phyloP scores from a whole-genome alignment of 37 sponge, comb jelly and placozoan species.

The Dysidea cf. avara region DNA sequence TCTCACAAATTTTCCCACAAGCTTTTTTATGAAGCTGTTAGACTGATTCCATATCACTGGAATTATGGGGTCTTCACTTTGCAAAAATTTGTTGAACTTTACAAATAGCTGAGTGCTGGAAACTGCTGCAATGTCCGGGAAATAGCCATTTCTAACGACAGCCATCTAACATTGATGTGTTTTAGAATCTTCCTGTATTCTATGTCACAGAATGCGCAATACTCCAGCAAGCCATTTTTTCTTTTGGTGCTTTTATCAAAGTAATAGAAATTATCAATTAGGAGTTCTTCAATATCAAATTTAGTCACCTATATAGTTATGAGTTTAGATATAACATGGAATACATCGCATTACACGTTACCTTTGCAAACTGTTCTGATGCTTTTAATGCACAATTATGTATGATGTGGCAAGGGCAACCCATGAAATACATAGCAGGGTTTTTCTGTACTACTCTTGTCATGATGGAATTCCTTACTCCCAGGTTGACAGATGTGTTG shows the following conservation, averaged over 20 bases:
- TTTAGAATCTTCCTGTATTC: constrained; percentile 55
- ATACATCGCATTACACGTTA: too few relatives aligned
- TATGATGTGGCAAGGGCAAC: constrained; percentile 53
- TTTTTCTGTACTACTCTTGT: constrained; percentile 40
- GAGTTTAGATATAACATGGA: too few relatives aligned
- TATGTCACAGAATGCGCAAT: constrained; percentile 47
- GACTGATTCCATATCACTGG: too few relatives aligned
- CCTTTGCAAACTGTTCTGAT: constrained; percentile 16
- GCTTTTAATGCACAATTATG: constrained; percentile 46
- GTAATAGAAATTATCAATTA: constrained; percentile 46
- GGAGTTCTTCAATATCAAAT: constrained; percentile 55
- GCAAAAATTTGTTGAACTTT: too few relatives aligned
- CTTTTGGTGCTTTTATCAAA: constrained; percentile 58
- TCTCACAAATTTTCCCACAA: too few relatives aligned
- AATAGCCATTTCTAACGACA: constrained; percentile 37
- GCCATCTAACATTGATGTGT: constrained; percentile 53
- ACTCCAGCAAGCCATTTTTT: constrained; percentile 35
- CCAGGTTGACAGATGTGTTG: constrained; percentile 69
- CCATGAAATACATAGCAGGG: constrained; percentile 42
- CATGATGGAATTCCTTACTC: constrained; percentile 38
- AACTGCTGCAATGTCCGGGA: constrained; percentile 28
- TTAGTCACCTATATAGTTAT: constrained; percentile 1
- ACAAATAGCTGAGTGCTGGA: constrained; percentile 6
- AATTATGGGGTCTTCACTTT: too few relatives aligned
- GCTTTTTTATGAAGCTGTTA: too few relatives aligned